phyloP scores from a whole-genome alignment of 2,797 vertebrate genomes.

The Gadopsis bispinosus region DNA sequence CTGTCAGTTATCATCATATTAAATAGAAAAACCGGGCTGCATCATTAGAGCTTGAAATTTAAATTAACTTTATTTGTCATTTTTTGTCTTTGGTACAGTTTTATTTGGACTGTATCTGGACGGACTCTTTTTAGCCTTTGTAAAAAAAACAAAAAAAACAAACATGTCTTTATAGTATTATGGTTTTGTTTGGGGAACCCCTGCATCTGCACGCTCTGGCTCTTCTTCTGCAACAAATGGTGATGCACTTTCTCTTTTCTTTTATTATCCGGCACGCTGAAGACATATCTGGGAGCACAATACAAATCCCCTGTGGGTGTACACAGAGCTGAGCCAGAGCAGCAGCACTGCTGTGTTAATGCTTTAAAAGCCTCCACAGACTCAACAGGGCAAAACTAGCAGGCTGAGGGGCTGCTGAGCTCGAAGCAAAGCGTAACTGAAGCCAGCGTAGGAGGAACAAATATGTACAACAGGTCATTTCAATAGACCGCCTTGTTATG shows the following conservation, averaged over 20 bases:
- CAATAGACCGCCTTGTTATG: neutral
- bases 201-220: too few relatives aligned
- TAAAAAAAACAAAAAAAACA: too few relatives aligned
- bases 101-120: too few relatives aligned
- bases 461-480: neutral
- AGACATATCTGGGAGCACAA: neutral
- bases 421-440: neutral
- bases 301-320: neutral
- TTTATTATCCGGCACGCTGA: neutral
- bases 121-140: too few relatives aligned
- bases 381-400: neutral
- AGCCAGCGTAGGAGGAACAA: slow-evolving; percentile 7
- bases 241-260: neutral
- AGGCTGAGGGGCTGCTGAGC: neutral
- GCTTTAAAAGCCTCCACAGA: slow-evolving; percentile 2
- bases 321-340: slow-evolving; percentile 12
- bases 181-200: too few relatives aligned
- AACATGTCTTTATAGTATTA: too few relatives aligned
- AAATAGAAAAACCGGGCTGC: neutral
- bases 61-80: neutral
- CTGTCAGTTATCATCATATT: neutral
- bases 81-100: neutral
- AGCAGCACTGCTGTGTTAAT: slow-evolving; percentile 10
- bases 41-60: slow-evolving; percentile 9
- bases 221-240: neutral